Base-by-base conservation (phyloP, 2,888 invertebrate species). In the Rambutsinella grinnellia region DNA sequence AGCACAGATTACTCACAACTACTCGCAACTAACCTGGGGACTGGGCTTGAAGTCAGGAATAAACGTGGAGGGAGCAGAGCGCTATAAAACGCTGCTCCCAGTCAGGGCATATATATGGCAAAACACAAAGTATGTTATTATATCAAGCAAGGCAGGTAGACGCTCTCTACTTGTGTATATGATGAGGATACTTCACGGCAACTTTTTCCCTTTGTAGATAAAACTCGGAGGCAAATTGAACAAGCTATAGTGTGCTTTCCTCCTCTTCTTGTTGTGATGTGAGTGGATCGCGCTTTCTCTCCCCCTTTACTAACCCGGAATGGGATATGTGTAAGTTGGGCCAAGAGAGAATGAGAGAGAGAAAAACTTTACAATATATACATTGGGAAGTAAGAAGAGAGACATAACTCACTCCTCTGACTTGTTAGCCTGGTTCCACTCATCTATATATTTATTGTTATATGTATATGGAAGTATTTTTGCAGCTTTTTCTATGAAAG, bases 1-100 rank as follows among this genome's bases (percentile, higher is more conserved):
- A 81, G 79, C 79, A 81, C 78, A 81, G 78, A 78, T 78, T 81
- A 78, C 63, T 80, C 77, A 74, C 80, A 78, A 78, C 77, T 81
- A 78, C 63, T 80, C 77, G 70, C 80, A 78, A 82, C 82, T 82
- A 79, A 79, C 69, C 70, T 66, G 66, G 68, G 62, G 62, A 76
- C 57, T 63, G 69, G 69, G 65, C 69, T 76, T 36, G 63, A 58
- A 69, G 63, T 69, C 53, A 24, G 46, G 65, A 76, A 67, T 69
- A 69, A 76, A 76, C 67, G 69, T 76, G 76, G 76, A 76, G 68
- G 56, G 62, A 68, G 61, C 5, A 36, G 62, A 62, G 61, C 62
- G 23, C 44, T 72, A 65, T 72, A 62, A 19, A 49, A 60, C 26
- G 26, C 21, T 24, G 13, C 21, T 19, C 26, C 15, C 24, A 6